phyloP scores from a whole-genome alignment of 2,797 vertebrate species.

The Garrulus glandarius region DNA sequence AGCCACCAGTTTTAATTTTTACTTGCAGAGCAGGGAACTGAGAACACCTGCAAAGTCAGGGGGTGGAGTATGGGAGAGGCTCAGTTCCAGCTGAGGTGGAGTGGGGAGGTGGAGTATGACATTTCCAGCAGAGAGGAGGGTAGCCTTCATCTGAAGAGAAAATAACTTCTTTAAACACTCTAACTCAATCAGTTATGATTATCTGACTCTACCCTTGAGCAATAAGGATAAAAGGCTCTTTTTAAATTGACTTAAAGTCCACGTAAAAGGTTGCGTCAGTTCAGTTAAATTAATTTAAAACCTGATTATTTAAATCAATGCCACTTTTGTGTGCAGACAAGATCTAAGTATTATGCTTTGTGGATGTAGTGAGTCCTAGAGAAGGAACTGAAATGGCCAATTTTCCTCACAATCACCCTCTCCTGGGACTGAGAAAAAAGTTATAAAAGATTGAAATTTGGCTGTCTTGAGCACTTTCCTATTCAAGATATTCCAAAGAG shows the following conservation, averaged over 20 bases:
- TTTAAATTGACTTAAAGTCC: conserved; percentile 30
- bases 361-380: background rate
- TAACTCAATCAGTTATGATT: conserved; percentile 31
- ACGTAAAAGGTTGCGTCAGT: background rate
- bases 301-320: conserved; percentile 51
- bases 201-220: conserved; percentile 13
- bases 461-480: background rate
- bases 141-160: background rate
- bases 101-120: background rate
- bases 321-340: background rate
- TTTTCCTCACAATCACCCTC: conserved; percentile 6
- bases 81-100: background rate
- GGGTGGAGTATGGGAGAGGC: background rate
- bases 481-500: background rate
- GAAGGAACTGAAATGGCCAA: background rate
- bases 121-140: background rate
- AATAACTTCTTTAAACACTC: background rate
- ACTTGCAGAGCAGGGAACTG: background rate
- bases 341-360: conserved; percentile 14
- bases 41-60: background rate
- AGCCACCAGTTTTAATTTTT: background rate
- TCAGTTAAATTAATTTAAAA: conserved; percentile 44
- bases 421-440: background rate
- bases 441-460: conserved; percentile 7
- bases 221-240: conserved; percentile 14